Base-by-base conservation (phyloP, 2,113 vertebrate genomes). In the Serilophus lunatus region DNA sequence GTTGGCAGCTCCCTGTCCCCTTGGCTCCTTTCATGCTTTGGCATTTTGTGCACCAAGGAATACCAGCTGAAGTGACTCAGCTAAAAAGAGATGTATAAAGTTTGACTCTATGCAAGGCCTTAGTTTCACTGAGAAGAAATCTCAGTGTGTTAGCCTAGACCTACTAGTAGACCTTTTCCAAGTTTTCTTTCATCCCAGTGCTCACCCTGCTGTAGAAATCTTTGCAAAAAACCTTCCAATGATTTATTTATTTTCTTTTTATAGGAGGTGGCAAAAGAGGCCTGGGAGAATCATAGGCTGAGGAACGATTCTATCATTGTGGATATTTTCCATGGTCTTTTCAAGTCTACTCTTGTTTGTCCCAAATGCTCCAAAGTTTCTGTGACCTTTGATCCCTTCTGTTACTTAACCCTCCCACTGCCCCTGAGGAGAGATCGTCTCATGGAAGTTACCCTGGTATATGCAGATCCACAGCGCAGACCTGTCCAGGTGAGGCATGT, bases 261-360 rank as follows among this genome's bases (percentile, higher is more conserved):
- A 3, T 93, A 99, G 99, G 98, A 99, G 38, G 99, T 99, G 93
- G 99, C 99, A 22, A 99, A 99, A 97, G 99, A 99, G 95, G 99
- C 99, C 26, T 99, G 99, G 99, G 98, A 99, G 96, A 99, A 98
- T 93, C 99, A 99, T 90, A 97, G 99, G 87, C 99, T 99, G 96
- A 98, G 99, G 96, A 99, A 99, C 50, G 98, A 99, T 98, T 99
- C 99, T 88, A 99, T 99, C 97, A 99, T 99, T 82, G 99, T 99
- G 94, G 99, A 99, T 98, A 99, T 99, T 97, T 99, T 99, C 97
- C 99, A 99, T 29, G 99, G 99, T 72, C 99, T 99, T 91, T 99
- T 99, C 97, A 99, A 99, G 96, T 99, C 99, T 77, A 99, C 99
- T 3, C 96, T 99, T 93, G 99, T 99, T 95, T 99, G 99, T 97